phyloP scores from a whole-genome alignment of 2,797 vertebrate genomes.

The Remorina albescens region DNA sequence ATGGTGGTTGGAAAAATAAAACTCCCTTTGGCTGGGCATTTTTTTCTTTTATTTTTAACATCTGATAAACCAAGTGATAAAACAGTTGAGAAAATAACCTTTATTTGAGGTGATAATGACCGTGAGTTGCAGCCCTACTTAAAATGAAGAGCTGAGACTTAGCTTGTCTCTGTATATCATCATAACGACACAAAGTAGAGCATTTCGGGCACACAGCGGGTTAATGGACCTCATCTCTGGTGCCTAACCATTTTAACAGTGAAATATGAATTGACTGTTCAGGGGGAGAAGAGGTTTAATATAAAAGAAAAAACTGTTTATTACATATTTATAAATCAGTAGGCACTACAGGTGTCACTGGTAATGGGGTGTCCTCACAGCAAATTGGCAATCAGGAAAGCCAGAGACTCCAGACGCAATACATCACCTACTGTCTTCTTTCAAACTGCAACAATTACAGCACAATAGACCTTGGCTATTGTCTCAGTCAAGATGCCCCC shows the following conservation, averaged over 20 bases:
- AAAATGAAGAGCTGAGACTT: background rate
- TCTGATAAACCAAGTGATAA: background rate
- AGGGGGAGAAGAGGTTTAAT: slow-evolving; percentile 1
- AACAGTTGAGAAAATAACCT: background rate
- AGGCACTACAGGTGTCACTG: slow-evolving; percentile 60
- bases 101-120: background rate
- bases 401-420: slow-evolving; percentile 59
- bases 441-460: slow-evolving; percentile 77
- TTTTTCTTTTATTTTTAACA: background rate
- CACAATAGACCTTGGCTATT: slow-evolving; percentile 71
- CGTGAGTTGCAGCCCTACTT: background rate
- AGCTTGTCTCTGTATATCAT: background rate
- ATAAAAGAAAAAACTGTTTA: slow-evolving; percentile 21
- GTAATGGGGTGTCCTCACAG: slow-evolving; percentile 31
- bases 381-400: slow-evolving; percentile 72
- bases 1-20: background rate
- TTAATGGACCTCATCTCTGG: background rate
- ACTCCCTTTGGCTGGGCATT: background rate
- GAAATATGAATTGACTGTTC: slow-evolving; percentile 17
- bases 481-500: slow-evolving; percentile 57
- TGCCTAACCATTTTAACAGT: background rate
- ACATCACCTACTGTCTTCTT: slow-evolving; percentile 56
- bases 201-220: background rate
- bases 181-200: background rate
- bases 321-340: slow-evolving; percentile 47